Conservation (phyloP, 2,888 invertebrate genomes). For the Coelinius sp. region DNA sequence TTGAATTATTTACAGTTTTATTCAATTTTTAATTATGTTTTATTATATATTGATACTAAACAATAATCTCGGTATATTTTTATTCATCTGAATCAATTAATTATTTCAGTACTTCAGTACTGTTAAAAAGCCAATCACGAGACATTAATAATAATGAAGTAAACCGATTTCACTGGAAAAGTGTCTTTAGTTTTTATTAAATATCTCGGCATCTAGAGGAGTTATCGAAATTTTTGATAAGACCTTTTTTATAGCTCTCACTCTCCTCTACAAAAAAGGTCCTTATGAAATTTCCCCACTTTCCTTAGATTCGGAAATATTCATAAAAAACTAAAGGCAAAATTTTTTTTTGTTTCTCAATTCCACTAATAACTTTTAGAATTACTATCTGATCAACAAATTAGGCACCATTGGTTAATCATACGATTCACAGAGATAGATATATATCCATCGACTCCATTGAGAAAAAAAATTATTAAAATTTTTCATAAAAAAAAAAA, state of each 20-base stretch:
- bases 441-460: not conserved
- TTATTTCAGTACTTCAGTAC: no score
- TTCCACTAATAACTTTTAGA: no score
- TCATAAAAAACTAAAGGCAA: constrained; percentile 24
- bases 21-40: not conserved
- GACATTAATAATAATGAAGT: no score
- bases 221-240: no score
- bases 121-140: no score
- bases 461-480: not conserved
- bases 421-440: not conserved
- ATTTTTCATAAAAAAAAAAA: not conserved
- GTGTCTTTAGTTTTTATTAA: no score
- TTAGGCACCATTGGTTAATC: constrained; percentile 38
- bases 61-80: not conserved
- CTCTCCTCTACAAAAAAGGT: no score
- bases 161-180: no score
- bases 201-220: no score
- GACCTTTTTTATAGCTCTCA: no score
- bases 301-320: not conserved
- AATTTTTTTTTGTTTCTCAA: no score
- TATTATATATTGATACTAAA: not conserved
- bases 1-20: not conserved
- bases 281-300: no score
- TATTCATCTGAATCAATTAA: not conserved
- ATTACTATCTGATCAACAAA: not conserved